Percentiles rank a stretch among this genome's conserved stretches.
phyloP scores from a whole-genome alignment of 2,797 vertebrate genomes.

The Thaleichthys pacificus region DNA sequence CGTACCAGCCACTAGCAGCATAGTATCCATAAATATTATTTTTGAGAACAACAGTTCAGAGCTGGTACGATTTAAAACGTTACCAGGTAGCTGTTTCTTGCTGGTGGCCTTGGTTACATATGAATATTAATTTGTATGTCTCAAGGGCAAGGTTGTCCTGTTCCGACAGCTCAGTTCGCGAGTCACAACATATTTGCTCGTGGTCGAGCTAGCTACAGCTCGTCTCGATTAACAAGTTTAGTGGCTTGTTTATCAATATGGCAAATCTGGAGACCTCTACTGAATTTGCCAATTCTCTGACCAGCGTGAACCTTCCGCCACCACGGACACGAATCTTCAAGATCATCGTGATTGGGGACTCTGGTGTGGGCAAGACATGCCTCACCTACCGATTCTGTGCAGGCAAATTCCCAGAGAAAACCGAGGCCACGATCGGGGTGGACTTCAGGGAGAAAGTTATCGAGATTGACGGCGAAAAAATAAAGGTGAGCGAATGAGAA shows the following conservation, averaged over 20 bases:
- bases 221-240: conserved; percentile 1
- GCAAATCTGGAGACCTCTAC: conserved; percentile 77
- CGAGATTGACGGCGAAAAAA: conserved; percentile 90
- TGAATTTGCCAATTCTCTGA: conserved; percentile 76
- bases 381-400: conserved; percentile 96
- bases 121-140: conserved; percentile 6
- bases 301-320: conserved; percentile 66
- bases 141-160: background rate
- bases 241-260: conserved; percentile 48
- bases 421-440: conserved; percentile 97
- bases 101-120: background rate
- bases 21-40: conserved; percentile 15
- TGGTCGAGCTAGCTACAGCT: conserved; percentile 1
- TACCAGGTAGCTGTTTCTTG: background rate
- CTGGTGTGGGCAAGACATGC: conserved; percentile 96
- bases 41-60: background rate
- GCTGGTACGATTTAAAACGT: background rate
- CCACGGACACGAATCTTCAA: conserved; percentile 94
- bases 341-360: conserved; percentile 97
- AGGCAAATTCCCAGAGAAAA: conserved; percentile 91
- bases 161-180: background rate
- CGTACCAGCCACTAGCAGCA: conserved; percentile 37
- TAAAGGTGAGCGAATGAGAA: conserved; percentile 80
- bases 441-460: conserved; percentile 94
- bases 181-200: background rate